Percentiles rank a stretch among this genome's conserved stretches.
phyloP scores from a whole-genome alignment of 2,888 invertebrate species.

The Branchipolynoe longqiensis region DNA sequence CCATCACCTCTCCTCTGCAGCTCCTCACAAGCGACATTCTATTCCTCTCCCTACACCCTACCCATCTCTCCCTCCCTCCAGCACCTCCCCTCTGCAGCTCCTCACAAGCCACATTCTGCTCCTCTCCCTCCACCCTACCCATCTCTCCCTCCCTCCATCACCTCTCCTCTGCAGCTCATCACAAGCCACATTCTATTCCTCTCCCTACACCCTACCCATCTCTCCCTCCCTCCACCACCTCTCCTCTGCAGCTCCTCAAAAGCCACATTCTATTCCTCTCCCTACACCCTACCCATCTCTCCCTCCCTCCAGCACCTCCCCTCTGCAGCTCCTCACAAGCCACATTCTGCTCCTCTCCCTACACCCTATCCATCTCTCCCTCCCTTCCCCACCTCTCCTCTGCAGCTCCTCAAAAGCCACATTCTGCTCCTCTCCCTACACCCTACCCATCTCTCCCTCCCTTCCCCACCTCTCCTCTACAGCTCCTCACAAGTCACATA shows the following conservation, averaged over 20 bases:
- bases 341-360: no score
- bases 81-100: no score
- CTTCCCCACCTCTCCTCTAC: no score
- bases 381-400: no score
- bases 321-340: no score
- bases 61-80: not conserved
- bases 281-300: not conserved
- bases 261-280: not conserved
- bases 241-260: not conserved
- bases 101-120: not conserved
- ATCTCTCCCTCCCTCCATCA: not conserved
- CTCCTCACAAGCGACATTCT: not conserved
- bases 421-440: no score
- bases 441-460: no score
- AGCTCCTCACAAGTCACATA: no score
- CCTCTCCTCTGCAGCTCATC: no score
- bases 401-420: no score
- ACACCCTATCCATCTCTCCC: not conserved
- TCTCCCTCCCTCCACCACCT: not conserved
- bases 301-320: not conserved
- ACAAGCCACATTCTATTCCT: not conserved
- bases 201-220: not conserved
- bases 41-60: not conserved
- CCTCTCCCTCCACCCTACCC: not conserved
- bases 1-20: not conserved